Evolutionary conservation across 2,888 invertebrate species (phyloP), one percentile per base, ranked within the genome.

Genomic region (Leptopilina drosophilae): DNA sequence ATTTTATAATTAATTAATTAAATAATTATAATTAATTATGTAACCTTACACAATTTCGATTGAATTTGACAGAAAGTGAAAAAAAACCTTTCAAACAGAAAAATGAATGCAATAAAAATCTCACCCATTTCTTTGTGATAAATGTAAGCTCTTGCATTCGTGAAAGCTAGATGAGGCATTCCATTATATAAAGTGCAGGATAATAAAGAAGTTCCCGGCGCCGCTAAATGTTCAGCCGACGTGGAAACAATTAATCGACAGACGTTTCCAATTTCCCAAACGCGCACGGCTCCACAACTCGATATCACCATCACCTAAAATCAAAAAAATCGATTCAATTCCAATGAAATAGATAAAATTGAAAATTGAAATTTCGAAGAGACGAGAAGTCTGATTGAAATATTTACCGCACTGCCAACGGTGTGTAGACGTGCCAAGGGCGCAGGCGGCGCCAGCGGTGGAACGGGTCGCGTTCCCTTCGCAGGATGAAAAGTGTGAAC

Each of bases 61-160:
- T 6, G 42, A 42, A 42, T 8, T 33, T 33, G 7, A 42, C 6
- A 42, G 8, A 20, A 20, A 20, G 20, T 20, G 20, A 20, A 1
- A 20, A 20, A 20, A 20, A 20, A 20, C 0, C 20, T 20, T 20
- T 20, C 20, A 0, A 20, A 1, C 20, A 20, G 20, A 20, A 20
- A 20, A 20, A 20, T 20, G 20, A 20, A 20, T 87, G n/a, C 78
- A 14, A 77, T 26, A 64, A 76, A 76, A 78, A 77, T 79, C 92
- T 93, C 92, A 95, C 98, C 96, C 88, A 98, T 93, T 88, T 96
- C 95, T 84, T 94, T 93, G 85, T 96, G 95, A 91, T 96, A 98
- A 80, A 97, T 95, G 89, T 96, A 98, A 2, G 97, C 96, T 89
- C 96, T 95, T 40, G 97, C 97, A 89, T 96, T 97, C 53, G 95